Conservation (phyloP, 2,797 vertebrate species). For the Xenopus petersii region DNA sequence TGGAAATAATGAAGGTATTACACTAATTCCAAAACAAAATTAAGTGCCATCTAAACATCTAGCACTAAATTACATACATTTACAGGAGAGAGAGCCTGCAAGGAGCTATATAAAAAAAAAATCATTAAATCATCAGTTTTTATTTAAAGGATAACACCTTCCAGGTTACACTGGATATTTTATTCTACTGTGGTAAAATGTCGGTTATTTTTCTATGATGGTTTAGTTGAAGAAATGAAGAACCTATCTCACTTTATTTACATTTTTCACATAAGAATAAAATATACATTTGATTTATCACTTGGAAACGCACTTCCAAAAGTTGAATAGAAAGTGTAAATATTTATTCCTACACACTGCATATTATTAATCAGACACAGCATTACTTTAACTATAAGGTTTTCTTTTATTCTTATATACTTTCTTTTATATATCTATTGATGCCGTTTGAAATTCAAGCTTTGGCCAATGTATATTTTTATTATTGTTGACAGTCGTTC, state of each 20-base stretch:
- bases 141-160: too few species aligned
- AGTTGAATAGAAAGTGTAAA: constrained; percentile 7
- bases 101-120: too few species aligned
- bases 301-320: background rate
- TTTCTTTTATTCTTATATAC: constrained; percentile 36
- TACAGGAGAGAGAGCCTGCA: too few species aligned
- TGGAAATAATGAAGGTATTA: too few species aligned
- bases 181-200: constrained; percentile 37
- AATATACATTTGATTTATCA: background rate
- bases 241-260: constrained; percentile 29
- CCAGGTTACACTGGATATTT: background rate
- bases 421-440: constrained; percentile 34
- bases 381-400: constrained; percentile 25
- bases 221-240: background rate
- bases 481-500: constrained; percentile 46
- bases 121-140: too few species aligned
- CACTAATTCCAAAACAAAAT: too few species aligned
- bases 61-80: too few species aligned
- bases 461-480: constrained; percentile 33
- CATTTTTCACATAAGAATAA: constrained; percentile 36
- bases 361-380: constrained; percentile 20
- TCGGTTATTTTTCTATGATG: too few species aligned
- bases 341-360: constrained; percentile 18
- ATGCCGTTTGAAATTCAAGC: constrained; percentile 31
- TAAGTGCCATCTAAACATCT: too few species aligned